Base-by-base conservation (phyloP, 2,888 invertebrate species). In the Elmis aenea region DNA sequence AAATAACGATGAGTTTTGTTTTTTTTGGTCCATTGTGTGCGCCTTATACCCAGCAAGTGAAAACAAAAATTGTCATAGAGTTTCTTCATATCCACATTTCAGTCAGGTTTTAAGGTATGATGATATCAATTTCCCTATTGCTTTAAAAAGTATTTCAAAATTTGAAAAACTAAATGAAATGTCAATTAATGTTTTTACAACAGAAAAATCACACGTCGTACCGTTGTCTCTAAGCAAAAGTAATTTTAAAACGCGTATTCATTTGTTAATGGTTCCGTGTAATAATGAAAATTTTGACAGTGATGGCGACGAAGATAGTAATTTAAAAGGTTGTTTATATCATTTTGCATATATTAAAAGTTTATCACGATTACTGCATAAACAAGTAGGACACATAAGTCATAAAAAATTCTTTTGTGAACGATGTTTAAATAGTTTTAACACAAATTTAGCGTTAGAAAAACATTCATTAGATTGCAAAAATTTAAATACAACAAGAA, bases 1-100 rank as follows among this genome's bases (percentile, higher is more conserved):
- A 36, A 54, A 54, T 33, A 30, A 42, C 18, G 45, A 55, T 30
- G 16, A 42, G 5, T 43, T 31, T 26, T 51, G n/a, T n/a, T n/a
- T n/a, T n/a, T n/a, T n/a, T n/a, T n/a, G n/a, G n/a, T n/a, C n/a
- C n/a, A n/a, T n/a, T n/a, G n/a, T n/a, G n/a, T n/a, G n/a, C n/a
- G n/a, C n/a, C n/a, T n/a, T n/a, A n/a, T n/a, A n/a, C n/a, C 50
- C 50, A 8, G 16, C 21, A 2, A 13, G 13, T 6, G 2, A 12
- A 8, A 4, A 45, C 34, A 6, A 26, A n/a, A 12, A 37, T 39
- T 34, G 11, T 50, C n/a, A n/a, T n/a, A n/a, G n/a, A n/a, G n/a
- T n/a, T n/a, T n/a, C n/a, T n/a, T n/a, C n/a, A n/a, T n/a, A 51
- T 43, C 36, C 39, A 22, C 34, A 41, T 26, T 50, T 33, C 21